Evolutionary conservation across 2,888 invertebrate species (phyloP).

Genomic region (Cheiracanthium punctorium): DNA sequence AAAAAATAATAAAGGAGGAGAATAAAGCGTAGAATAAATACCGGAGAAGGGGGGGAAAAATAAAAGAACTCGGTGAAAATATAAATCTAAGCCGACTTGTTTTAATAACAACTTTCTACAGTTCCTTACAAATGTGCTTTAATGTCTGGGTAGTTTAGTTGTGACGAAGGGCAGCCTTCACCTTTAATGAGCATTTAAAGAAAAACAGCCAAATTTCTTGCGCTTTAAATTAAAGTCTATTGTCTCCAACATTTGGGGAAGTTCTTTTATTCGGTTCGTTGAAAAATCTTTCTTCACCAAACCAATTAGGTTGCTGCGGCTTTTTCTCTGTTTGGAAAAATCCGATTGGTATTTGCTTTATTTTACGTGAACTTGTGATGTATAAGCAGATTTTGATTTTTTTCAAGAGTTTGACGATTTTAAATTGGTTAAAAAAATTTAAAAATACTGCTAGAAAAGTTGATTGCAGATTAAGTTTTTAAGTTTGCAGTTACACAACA

Average conservation of each 20-base stretch:
- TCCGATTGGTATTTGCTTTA: background rate
- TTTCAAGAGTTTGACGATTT: too few relatives aligned
- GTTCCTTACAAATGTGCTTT: constrained; percentile 39
- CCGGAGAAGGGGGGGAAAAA: too few relatives aligned
- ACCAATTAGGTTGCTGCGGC: constrained; percentile 29
- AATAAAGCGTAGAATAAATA: constrained; percentile 17
- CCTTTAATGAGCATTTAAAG: constrained; percentile 43
- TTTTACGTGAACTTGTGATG: background rate
- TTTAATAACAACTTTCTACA: constrained; percentile 49
- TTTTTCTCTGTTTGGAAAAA: background rate
- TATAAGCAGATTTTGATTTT: too few relatives aligned
- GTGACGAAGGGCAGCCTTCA: constrained; percentile 30
- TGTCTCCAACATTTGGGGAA: constrained; percentile 23
- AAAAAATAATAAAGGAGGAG: constrained; percentile 21
- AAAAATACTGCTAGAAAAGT: too few relatives aligned
- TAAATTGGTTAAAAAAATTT: too few relatives aligned
- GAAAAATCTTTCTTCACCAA: constrained; percentile 20
- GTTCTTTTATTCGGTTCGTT: background rate
- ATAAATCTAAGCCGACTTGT: constrained; percentile 50
- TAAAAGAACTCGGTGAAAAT: constrained; percentile 14
- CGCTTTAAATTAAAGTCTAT: constrained; percentile 42
- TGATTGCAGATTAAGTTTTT: too few relatives aligned
- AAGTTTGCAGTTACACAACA: too few relatives aligned
- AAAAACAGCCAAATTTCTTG: constrained; percentile 41
- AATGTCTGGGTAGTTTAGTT: constrained; percentile 45